phyloP scores from a whole-genome alignment of 1,140 invertebrate genomes.

The Drosophila lini region DNA sequence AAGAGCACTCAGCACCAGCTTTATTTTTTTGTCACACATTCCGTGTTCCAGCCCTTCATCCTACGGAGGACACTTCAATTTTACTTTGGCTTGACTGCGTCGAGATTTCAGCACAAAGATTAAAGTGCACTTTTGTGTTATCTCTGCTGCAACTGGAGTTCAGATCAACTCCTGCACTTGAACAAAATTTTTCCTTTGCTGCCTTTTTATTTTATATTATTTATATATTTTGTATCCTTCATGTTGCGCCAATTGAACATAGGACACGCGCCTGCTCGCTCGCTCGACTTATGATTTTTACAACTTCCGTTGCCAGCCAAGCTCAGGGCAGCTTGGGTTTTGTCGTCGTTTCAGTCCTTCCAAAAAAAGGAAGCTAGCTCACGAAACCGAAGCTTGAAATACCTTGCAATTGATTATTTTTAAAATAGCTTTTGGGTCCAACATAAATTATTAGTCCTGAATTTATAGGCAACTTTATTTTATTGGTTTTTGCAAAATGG shows the following conservation, averaged over 20 bases:
- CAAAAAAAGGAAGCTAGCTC: background rate
- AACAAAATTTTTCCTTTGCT: constrained; percentile 42
- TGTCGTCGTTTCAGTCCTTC: constrained; percentile 33
- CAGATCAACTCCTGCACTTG: constrained; percentile 68
- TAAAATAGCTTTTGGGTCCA: too few species aligned
- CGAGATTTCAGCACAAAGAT: constrained; percentile 77
- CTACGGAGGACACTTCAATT: constrained; percentile 65
- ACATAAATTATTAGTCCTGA: too few species aligned
- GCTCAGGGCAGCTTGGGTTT: constrained; percentile 61
- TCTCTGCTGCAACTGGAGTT: constrained; percentile 62
- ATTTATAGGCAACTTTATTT: too few species aligned
- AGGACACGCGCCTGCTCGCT: constrained; percentile 57
- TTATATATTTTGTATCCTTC: constrained; percentile 20
- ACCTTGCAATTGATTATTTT: background rate
- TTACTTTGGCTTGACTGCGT: constrained; percentile 58
- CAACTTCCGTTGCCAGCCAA: constrained; percentile 72
- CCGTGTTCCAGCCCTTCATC: background rate
- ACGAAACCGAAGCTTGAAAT: background rate
- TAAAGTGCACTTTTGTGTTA: constrained; percentile 82
- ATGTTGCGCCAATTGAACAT: constrained; percentile 75
- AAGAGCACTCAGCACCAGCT: constrained; percentile 16
- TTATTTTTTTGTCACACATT: constrained; percentile 37
- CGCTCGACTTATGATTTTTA: constrained; percentile 79
- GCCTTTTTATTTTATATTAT: constrained; percentile 20
- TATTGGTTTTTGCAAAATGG: background rate